Conservation (phyloP, 2,888 invertebrate species). For the Drosophila mettleri region DNA sequence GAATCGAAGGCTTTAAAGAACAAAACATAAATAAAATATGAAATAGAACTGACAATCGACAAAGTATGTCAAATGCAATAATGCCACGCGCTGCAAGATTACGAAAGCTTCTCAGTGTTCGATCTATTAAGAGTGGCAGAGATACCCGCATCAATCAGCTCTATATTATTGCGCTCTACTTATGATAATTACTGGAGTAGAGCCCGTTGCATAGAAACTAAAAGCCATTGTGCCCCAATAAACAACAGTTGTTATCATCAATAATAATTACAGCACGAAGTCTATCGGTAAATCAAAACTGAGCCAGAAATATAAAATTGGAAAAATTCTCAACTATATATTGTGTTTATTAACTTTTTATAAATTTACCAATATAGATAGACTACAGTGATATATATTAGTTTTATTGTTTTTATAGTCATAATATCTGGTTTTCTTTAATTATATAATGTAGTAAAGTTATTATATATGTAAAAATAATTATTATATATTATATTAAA, state of each 20-base stretch:
- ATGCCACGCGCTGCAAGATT: slow-evolving; percentile 13
- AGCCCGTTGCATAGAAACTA: neutral
- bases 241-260: slow-evolving; percentile 12
- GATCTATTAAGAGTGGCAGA: neutral
- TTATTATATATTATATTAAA: no score
- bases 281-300: slow-evolving; percentile 8
- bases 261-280: slow-evolving; percentile 8
- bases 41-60: slow-evolving; percentile 1
- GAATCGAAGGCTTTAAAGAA: slow-evolving; percentile 1
- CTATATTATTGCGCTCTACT: slow-evolving; percentile 16
- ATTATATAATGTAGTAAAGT: no score
- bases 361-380: no score
- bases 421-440: no score
- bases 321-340: no score
- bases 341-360: no score
- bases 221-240: slow-evolving; percentile 1
- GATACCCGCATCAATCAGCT: slow-evolving; percentile 17
- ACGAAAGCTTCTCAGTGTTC: slow-evolving; percentile 14
- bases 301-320: no score
- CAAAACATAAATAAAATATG: neutral
- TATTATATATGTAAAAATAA: no score
- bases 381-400: no score
- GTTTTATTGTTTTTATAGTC: no score
- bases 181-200: slow-evolving; percentile 13
- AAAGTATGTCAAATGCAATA: slow-evolving; percentile 26